Evolutionary conservation across 2,113 vertebrate species (phyloP).

Genomic region (Urocynchramus pylzowi): DNA sequence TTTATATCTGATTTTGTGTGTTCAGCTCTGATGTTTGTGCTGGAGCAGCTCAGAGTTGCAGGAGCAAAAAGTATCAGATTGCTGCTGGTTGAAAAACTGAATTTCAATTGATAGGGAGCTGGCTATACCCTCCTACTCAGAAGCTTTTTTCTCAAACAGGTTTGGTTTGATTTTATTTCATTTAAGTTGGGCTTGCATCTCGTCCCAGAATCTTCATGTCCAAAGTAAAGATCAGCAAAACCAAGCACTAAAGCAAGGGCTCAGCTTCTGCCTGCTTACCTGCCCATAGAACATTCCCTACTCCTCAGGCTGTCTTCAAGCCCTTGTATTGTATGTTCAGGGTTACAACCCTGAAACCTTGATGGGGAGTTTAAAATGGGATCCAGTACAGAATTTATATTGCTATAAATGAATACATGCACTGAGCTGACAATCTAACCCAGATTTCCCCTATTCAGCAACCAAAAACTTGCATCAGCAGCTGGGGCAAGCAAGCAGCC

Average conservation of each 20-base stretch:
- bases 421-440: background rate
- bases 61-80: background rate
- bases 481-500: background rate
- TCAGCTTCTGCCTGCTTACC: background rate
- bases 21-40: background rate
- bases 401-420: background rate
- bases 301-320: background rate
- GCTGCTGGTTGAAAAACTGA: background rate
- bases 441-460: background rate
- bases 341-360: background rate
- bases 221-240: background rate
- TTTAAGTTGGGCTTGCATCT: background rate
- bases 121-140: background rate
- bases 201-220: background rate
- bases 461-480: background rate
- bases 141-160: background rate
- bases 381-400: background rate
- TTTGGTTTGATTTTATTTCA: background rate
- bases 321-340: background rate
- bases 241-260: background rate
- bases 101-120: background rate
- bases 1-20: conserved; percentile 3
- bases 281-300: background rate
- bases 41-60: background rate
- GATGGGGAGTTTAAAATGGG: background rate